phyloP scores from a whole-genome alignment of 2,797 vertebrate genomes.

The Acanthornis magna region DNA sequence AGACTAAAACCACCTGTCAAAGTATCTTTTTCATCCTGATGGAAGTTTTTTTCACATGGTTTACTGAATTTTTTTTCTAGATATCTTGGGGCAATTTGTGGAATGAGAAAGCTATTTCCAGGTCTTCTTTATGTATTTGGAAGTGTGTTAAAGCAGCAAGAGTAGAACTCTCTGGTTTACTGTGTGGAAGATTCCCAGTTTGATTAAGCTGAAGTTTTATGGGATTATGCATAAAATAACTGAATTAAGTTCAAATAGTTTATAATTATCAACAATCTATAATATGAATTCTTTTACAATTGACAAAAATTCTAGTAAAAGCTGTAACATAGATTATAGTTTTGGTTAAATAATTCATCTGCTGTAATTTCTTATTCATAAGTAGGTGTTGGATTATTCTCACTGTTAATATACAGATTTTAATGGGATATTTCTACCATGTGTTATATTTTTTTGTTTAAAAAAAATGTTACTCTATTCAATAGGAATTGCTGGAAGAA shows the following conservation, averaged over 20 bases:
- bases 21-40: background rate
- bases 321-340: background rate
- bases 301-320: background rate
- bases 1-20: background rate
- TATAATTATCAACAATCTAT: background rate
- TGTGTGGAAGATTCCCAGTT: background rate
- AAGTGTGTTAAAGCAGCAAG: background rate
- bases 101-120: background rate
- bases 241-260: background rate
- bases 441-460: background rate
- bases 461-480: background rate
- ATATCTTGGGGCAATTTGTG: background rate
- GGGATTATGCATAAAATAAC: background rate
- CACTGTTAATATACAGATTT: background rate
- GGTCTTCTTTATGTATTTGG: background rate
- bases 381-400: background rate
- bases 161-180: background rate
- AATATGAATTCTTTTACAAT: background rate
- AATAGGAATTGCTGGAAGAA: constrained; percentile 82
- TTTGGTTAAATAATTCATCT: background rate
- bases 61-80: background rate
- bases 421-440: background rate
- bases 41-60: background rate
- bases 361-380: background rate
- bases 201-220: background rate